phyloP scores from a whole-genome alignment of 2,797 vertebrate genomes.

The Scleropages formosus region DNA sequence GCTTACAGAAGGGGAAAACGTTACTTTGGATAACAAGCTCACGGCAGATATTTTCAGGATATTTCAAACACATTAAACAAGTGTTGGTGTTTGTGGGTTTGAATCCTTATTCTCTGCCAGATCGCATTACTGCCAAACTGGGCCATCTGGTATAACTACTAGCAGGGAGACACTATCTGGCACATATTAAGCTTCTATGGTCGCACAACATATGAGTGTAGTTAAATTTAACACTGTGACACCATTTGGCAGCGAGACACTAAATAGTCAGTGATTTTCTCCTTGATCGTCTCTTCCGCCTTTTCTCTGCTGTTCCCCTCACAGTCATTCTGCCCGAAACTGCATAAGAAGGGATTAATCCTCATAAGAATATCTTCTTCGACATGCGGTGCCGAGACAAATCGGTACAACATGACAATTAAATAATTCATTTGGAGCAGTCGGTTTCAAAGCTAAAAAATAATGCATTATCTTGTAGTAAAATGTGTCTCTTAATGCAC shows the following conservation, averaged over 20 bases:
- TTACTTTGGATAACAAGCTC: background rate
- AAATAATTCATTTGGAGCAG: slow-evolving; percentile 9
- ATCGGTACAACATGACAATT: background rate
- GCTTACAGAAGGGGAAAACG: too few species aligned
- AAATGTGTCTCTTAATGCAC: too few species aligned
- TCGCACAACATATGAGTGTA: slow-evolving; percentile 32
- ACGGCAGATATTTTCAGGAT: slow-evolving; percentile 9
- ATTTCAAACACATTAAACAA: slow-evolving; percentile 21
- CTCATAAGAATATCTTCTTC: background rate
- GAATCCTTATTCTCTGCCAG: slow-evolving; percentile 22
- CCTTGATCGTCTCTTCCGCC: slow-evolving; percentile 13
- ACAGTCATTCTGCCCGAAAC: slow-evolving; percentile 5
- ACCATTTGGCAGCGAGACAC: slow-evolving; percentile 24
- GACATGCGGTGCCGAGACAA: background rate
- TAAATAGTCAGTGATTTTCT: slow-evolving; percentile 17
- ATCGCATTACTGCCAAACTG: slow-evolving; percentile 28
- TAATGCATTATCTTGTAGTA: too few species aligned
- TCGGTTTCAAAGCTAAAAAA: slow-evolving; percentile 1
- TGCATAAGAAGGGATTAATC: background rate
- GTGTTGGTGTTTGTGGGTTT: slow-evolving; percentile 21
- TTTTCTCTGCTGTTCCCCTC: background rate
- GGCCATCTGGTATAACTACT: slow-evolving; percentile 30
- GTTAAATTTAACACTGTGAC: slow-evolving; percentile 31
- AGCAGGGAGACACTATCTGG: slow-evolving; percentile 27
- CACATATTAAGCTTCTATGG: slow-evolving; percentile 30